Base-by-base conservation (phyloP, 2,888 invertebrate species). In the Oeneis ivallda region DNA sequence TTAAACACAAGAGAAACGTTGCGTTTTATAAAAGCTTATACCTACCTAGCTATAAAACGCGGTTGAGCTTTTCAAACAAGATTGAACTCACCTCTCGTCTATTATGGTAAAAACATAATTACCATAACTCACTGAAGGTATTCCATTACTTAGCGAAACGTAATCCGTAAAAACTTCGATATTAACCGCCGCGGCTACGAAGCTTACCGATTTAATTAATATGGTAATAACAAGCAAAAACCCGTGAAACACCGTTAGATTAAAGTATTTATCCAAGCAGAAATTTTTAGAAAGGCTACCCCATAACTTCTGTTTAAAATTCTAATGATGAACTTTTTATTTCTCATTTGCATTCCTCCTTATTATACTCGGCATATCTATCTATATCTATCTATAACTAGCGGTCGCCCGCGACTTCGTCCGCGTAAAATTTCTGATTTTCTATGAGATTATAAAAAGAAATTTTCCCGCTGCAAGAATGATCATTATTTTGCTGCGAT, bases 241-340 rank as follows among this genome's bases (percentile, higher is more conserved):
- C 57, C 64, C 64, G 57, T 56, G 65, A 69, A 67, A 65, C 67
- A 62, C 62, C 67, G 65, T 71, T 68, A 72, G 75, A 75, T 76
- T 76, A 77, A 71, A 72, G 72, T 74, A 71, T 68, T 74, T 76
- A 76, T 72, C 75, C 76, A 73, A 75, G 71, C 75, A 72, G 73
- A 76, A 77, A 77, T 70, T 57, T 56, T 70, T 63, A 71, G 74
- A 73, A 72, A 72, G 72, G 70, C 67, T 68, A 71, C 50, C 57
- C 58, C 54, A 60, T 66, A 58, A 61, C 50, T 61, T 53, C 52
- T 61, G 41, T 52, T 61, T 61, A 61, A 52, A 52, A 41, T n/a
- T 60, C n/a, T 50, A 47, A 56, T 19, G 39, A 37, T 47, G 34
- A 11, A 10, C 10, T 37, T 26, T 26, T 26, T 26, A 26, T 26